Evolutionary conservation across 2,888 invertebrate species (phyloP).

Genomic region (Philereme transversata): DNA sequence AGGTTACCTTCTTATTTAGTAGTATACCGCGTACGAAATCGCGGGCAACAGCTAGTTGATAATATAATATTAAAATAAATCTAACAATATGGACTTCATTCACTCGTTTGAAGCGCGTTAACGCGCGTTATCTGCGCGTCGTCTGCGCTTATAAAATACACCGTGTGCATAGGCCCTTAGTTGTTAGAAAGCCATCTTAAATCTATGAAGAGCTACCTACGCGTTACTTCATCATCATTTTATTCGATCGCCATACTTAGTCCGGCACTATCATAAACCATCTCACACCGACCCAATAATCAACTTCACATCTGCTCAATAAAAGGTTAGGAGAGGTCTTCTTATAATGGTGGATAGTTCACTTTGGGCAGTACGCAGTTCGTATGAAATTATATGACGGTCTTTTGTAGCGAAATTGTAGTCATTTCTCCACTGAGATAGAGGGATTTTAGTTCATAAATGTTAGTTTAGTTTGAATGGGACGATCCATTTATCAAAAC

Average conservation of each 20-base stretch:
- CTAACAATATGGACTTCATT: too few species aligned
- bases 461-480: slow-evolving; percentile 18
- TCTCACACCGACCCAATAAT: slow-evolving; percentile 21
- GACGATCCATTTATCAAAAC: slow-evolving; percentile 31
- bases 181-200: not conserved
- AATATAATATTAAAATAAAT: too few species aligned
- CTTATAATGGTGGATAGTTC: slow-evolving; percentile 36
- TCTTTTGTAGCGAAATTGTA: slow-evolving; percentile 53
- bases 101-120: too few species aligned
- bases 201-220: slow-evolving; percentile 13
- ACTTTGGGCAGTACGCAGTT: slow-evolving; percentile 41
- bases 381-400: slow-evolving; percentile 50
- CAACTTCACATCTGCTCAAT: slow-evolving; percentile 9
- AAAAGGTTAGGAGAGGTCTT: slow-evolving; percentile 34
- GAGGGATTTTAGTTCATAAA: slow-evolving; percentile 27
- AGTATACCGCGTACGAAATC: too few species aligned
- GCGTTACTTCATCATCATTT: slow-evolving; percentile 25
- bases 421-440: slow-evolving; percentile 45
- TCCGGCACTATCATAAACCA: slow-evolving; percentile 14
- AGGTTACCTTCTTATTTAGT: too few species aligned
- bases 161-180: too few species aligned
- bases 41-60: too few species aligned
- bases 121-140: too few species aligned
- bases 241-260: slow-evolving; percentile 21
- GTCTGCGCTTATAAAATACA: too few species aligned